Evolutionary conservation across 92 coral and sea anemone genomes (phyloP).

Genomic region (Paragorgia papillata): DNA sequence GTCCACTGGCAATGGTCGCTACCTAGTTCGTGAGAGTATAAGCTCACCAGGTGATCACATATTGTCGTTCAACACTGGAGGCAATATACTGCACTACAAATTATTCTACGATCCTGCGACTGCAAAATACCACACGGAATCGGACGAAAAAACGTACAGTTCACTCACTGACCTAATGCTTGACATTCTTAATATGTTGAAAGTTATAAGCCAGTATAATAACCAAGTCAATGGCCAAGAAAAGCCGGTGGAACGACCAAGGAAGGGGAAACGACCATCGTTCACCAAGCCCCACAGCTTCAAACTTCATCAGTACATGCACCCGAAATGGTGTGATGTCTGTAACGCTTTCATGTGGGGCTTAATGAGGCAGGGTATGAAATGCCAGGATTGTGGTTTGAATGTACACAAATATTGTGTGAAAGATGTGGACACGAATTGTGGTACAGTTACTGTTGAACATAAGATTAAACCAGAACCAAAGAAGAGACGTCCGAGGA

Average conservation of each 20-base stretch:
- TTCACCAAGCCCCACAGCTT: slow-evolving; percentile 66
- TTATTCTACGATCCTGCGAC: slow-evolving; percentile 63
- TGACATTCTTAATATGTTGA: slow-evolving; percentile 80
- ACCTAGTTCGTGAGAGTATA: slow-evolving; percentile 89
- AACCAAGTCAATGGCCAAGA: slow-evolving; percentile 63
- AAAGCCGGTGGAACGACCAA: neutral
- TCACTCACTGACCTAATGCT: slow-evolving; percentile 83
- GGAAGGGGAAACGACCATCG: slow-evolving; percentile 33
- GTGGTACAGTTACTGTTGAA: slow-evolving; percentile 53
- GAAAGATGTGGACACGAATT: slow-evolving; percentile 74
- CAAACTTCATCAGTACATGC: slow-evolving; percentile 78
- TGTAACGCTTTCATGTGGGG: slow-evolving; percentile 98
- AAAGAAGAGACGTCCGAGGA: slow-evolving; percentile 56
- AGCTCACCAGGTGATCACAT: slow-evolving; percentile 92
- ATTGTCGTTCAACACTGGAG: slow-evolving; percentile 86
- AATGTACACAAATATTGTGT: slow-evolving; percentile 86
- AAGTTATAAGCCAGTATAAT: slow-evolving; percentile 64
- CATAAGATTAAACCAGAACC: slow-evolving; percentile 58
- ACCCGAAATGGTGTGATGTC: slow-evolving; percentile 96
- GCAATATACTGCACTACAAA: slow-evolving; percentile 78
- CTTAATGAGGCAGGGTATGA: slow-evolving; percentile 86
- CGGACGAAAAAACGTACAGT: slow-evolving; percentile 61
- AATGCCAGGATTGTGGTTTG: slow-evolving; percentile 82
- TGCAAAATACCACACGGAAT: slow-evolving; percentile 73
- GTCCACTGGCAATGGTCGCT: slow-evolving; percentile 90